These are phyloP conservation scores for Phocides pigmalion DNA, from an alignment of 1,140 invertebrate species.

Conservation along the genomic window DNA sequence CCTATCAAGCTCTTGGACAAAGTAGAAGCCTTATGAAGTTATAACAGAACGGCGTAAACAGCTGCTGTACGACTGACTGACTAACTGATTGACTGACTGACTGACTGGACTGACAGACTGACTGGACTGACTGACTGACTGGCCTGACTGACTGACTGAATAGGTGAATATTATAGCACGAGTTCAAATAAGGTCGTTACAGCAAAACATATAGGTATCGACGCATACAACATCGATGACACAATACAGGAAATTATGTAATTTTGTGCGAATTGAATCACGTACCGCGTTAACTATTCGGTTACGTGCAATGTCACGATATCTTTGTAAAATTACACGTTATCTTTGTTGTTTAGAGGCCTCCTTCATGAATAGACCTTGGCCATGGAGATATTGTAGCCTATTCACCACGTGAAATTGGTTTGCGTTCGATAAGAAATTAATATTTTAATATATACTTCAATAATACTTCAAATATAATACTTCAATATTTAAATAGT, in stretches of 20 bases:
- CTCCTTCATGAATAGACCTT: slow-evolving; percentile 13
- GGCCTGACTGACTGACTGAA: no score
- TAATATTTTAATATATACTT: no score
- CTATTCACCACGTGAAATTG: no score
- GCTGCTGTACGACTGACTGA: no score
- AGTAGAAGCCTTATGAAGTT: no score
- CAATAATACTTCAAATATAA: not conserved
- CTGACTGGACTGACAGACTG: no score
- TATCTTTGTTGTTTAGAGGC: slow-evolving; percentile 29
- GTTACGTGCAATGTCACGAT: slow-evolving; percentile 39
- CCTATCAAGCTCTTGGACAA: no score
- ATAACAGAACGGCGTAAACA: no score
- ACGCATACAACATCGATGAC: not conserved
- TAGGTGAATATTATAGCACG: not conserved
- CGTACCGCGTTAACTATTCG: slow-evolving; percentile 29
- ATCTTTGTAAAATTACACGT: slow-evolving; percentile 15
- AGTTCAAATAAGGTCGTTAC: not conserved
- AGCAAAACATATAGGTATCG: not conserved
- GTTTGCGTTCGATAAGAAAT: no score
- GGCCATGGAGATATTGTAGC: slow-evolving; percentile 3
- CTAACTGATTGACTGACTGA: no score
- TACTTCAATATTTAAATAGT: no score
- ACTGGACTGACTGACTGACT: no score
- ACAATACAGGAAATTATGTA: slow-evolving; percentile 36
- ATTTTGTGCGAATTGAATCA: slow-evolving; percentile 28